A percentile compares a stretch with the other conserved stretches of the same genome.
Evolutionary conservation across 2,888 invertebrate genomes (phyloP).

Genomic region (Hypena proboscidalis): DNA sequence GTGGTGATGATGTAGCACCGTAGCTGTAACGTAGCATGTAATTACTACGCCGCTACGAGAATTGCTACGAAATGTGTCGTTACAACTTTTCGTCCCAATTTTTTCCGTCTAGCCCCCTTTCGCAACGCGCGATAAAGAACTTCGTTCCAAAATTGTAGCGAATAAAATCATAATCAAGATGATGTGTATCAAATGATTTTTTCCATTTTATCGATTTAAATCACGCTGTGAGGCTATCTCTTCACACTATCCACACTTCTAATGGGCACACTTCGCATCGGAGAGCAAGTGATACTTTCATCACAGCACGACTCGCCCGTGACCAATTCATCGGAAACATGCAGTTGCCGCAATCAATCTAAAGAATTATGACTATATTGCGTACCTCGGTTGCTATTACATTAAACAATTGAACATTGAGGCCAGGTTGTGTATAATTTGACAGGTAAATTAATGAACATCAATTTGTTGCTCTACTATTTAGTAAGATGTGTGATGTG

Average conservation of each 20-base stretch:
- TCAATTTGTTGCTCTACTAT: slow-evolving; percentile 21
- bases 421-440: slow-evolving; percentile 28
- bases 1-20: no score
- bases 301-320: slow-evolving; percentile 43
- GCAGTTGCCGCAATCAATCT: slow-evolving; percentile 26
- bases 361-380: slow-evolving; percentile 27
- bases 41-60: no score
- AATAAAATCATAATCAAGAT: no score
- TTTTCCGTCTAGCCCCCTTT: no score
- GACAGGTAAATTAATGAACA: slow-evolving; percentile 34
- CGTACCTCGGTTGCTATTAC: slow-evolving; percentile 34
- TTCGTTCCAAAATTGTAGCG: no score
- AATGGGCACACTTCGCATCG: slow-evolving; percentile 13
- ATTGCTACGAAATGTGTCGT: no score
- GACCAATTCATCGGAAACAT: slow-evolving; percentile 42
- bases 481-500: slow-evolving; percentile 20
- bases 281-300: slow-evolving; percentile 53
- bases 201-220: no score
- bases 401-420: slow-evolving; percentile 24
- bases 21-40: no score
- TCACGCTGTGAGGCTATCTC: neutral
- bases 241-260: neutral
- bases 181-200: no score
- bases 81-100: no score
- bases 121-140: no score